A percentile compares a stretch with the other conserved stretches of the same genome.
phyloP scores from a whole-genome alignment of 2,113 vertebrate species.

The Urocynchramus pylzowi region DNA sequence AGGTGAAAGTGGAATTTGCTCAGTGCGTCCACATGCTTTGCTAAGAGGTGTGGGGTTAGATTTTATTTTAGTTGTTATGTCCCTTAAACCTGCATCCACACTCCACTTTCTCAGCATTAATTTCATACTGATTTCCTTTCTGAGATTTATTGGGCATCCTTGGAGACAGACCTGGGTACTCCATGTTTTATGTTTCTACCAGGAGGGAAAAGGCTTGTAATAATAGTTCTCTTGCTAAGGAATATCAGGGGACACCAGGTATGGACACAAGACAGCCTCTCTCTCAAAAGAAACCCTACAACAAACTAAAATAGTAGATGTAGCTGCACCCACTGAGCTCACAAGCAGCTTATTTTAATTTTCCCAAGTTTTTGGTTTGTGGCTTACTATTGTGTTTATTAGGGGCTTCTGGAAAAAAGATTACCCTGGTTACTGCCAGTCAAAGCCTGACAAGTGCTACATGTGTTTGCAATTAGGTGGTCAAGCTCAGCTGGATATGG shows the following conservation, averaged over 20 bases:
- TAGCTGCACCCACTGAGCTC: background rate
- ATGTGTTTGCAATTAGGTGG: background rate
- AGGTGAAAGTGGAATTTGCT: background rate
- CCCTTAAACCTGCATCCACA: background rate
- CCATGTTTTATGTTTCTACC: background rate
- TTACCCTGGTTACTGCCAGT: background rate
- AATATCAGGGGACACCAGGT: background rate
- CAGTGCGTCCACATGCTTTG: rapidly evolving
- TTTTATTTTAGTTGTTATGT: background rate
- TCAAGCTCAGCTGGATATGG: background rate
- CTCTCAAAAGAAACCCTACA: background rate
- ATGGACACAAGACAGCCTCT: background rate
- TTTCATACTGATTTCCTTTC: background rate
- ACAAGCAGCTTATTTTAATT: background rate
- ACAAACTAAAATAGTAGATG: background rate
- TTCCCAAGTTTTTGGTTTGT: background rate
- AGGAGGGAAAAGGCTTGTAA: background rate
- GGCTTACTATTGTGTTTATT: background rate
- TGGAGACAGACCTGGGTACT: background rate
- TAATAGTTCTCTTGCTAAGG: background rate
- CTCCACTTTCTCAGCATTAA: background rate
- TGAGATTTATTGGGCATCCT: background rate
- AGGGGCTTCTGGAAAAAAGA: background rate
- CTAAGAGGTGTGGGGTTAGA: background rate
- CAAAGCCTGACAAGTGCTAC: background rate